Percentiles rank a stretch among this genome's conserved stretches.
Evolutionary conservation across 2,888 invertebrate species (phyloP).

Genomic region (Choristoneura rosaceana): DNA sequence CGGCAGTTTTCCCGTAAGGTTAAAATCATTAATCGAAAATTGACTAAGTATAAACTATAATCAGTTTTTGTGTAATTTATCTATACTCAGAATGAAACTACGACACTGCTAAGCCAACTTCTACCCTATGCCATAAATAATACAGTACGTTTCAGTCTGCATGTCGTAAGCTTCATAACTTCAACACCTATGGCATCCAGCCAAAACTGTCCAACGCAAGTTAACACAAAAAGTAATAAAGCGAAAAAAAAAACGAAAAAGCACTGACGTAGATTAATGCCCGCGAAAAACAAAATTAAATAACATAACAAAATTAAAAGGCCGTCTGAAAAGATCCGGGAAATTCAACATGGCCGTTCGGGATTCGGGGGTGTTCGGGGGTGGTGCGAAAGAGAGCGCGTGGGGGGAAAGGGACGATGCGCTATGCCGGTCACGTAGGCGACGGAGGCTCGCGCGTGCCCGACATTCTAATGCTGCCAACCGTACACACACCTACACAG

Average conservation of each 20-base stretch:
- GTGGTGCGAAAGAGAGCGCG: constrained; percentile 73
- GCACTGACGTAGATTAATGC: constrained; percentile 27
- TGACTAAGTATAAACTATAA: neutral
- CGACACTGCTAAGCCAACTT: neutral
- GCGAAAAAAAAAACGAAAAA: constrained; percentile 41
- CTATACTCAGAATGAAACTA: neutral
- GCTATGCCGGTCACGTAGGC: constrained; percentile 84
- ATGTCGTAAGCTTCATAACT: neutral
- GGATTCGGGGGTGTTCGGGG: constrained; percentile 63
- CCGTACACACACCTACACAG: constrained; percentile 72
- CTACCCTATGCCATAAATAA: neutral
- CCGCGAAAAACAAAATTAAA: constrained; percentile 66
- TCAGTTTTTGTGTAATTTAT: neutral
- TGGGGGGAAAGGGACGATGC: constrained; percentile 81
- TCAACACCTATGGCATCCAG: constrained; percentile 9
- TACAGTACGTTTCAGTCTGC: neutral
- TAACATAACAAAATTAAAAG: constrained; percentile 80
- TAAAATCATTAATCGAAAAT: neutral
- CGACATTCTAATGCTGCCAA: constrained; percentile 80
- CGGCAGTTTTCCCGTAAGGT: neutral
- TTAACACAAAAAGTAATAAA: constrained; percentile 34
- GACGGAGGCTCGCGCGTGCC: constrained; percentile 83
- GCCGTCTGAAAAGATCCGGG: constrained; percentile 75
- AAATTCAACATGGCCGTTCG: constrained; percentile 80
- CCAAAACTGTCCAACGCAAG: constrained; percentile 2